phyloP scores from a whole-genome alignment of 2,797 vertebrate genomes.

The Typhlichthys subterraneus region DNA sequence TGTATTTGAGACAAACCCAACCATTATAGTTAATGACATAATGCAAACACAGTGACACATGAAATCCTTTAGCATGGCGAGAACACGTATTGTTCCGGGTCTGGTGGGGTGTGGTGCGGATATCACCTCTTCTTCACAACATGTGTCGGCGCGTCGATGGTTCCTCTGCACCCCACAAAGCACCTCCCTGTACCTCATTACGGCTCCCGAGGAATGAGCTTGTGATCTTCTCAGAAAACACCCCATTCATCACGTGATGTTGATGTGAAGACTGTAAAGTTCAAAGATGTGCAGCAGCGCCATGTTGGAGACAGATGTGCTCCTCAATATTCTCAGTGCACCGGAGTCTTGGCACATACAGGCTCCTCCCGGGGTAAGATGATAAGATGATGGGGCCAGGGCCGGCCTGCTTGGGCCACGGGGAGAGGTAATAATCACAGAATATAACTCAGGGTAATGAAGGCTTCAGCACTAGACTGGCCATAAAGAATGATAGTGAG shows the following conservation, averaged over 20 bases:
- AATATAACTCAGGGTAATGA: slow-evolving; percentile 78
- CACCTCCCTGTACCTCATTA: slow-evolving; percentile 46
- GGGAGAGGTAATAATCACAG: slow-evolving; percentile 70
- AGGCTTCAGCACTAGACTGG: slow-evolving; percentile 69
- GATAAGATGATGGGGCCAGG: slow-evolving; percentile 71
- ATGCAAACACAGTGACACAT: too few relatives aligned
- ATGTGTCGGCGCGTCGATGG: background rate
- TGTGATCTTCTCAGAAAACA: slow-evolving; percentile 42
- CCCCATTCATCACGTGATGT: slow-evolving; percentile 56
- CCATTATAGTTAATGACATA: too few relatives aligned
- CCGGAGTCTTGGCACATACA: slow-evolving; percentile 38
- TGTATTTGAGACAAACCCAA: background rate
- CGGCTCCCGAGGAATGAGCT: slow-evolving; percentile 44
- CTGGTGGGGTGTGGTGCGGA: slow-evolving; percentile 5
- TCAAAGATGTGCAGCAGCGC: slow-evolving; percentile 64
- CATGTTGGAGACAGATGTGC: slow-evolving; percentile 76
- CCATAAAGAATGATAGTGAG: slow-evolving; percentile 74
- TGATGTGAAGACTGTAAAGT: slow-evolving; percentile 55
- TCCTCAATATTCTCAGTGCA: slow-evolving; percentile 47
- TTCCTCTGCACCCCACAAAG: slow-evolving; percentile 28
- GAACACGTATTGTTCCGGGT: slow-evolving; percentile 14
- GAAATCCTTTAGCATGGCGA: too few relatives aligned
- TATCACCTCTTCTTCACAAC: too few relatives aligned
- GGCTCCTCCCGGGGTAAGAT: slow-evolving; percentile 68
- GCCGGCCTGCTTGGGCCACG: slow-evolving; percentile 52